Evolutionary conservation across 2,797 vertebrate genomes (phyloP), one percentile per base, ranked within the genome.

Genomic region (Percopsis omiscomaycus): DNA sequence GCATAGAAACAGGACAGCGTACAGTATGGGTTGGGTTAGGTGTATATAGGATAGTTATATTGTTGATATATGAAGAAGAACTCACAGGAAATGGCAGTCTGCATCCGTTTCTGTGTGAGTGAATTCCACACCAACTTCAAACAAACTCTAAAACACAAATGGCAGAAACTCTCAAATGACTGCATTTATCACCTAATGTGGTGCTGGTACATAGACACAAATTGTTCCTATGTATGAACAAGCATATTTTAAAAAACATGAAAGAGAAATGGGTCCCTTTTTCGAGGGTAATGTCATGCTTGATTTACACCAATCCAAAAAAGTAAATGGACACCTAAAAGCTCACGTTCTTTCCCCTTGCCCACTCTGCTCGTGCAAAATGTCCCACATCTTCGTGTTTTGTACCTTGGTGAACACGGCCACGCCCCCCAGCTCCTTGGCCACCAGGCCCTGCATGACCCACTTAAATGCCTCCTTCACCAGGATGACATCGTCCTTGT

Each of bases 71-170:
- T 3, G 3, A 13, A 13, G 4, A 15, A 13, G 48, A 42, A 95
- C 96, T 94, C 93, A 98, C 98, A 99, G 93, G 90, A 99, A 99
- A 88, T 92, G 94, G 84, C 98, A 99, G 90, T 99, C 97, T 10
- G 88, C 81, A 0, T 96, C 94, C 3, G 95, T 97, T 80, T 96
- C 94, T 27, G 92, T 85, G 87, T 99, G 98, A 65, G 88, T 91
- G 86, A 99, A 98, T 78, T 95, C 93, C 75, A 98, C 90, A 0
- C 93, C 92, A 54, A 98, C 94, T 93, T 99, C 96, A 77, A 99
- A 97, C 50, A 85, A 73, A 82, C 95, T 97, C 96, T 98, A 85
- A 68, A 85, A 71, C 76, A 73, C 67, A 74, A 37, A 3, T 4
- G 5, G 50, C n/a, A 42, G 4, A 28, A 59, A 16, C 28, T 37